Evolutionary conservation across 2,113 vertebrate species (phyloP), one percentile per base, ranked within the genome.

Genomic region (Prinia subflava): DNA sequence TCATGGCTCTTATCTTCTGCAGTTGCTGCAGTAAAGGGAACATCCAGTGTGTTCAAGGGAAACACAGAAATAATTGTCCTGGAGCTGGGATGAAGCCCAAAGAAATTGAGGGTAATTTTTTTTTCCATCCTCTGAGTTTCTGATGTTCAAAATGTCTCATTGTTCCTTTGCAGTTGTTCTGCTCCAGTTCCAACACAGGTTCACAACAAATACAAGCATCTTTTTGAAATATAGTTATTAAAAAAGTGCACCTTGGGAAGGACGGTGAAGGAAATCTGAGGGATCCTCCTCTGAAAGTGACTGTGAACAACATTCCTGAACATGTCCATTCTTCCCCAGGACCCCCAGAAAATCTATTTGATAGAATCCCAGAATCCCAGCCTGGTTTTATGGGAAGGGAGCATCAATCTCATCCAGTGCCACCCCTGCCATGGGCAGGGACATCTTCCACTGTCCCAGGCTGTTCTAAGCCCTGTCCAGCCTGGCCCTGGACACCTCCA

Each of bases 21-120:
- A 68, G 73, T 53, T 42, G 73, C 81, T 68, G 57, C 1, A 1
- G 75, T 80, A 90, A 53, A 95, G 60, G 22, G 93, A 97, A 96
- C 93, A 77, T 93, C 39, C 95, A 93, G 90, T 83, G 78, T 91
- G 90, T 86, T 94, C 85, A 4, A 83, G 30, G 78, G 75, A 83
- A 71, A 74, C 50, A 55, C 39, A 93, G 75, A 80, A 95, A 90
- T 80, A 81, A 81, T 74, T 90, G 90, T 80, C 25, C 90, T 83
- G 75, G 17, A 65, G 44, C 15, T 94, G 89, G 87, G 67, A 88
- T 20, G 17, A 19, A 83, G 71, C 42, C 91, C 74, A 83, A 23
- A 88, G 59, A 94, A 90, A 59, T 6, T 35, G 23, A 73, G 33
- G 59, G 67, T 13, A 46, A 15, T 56, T 65, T 67, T 70, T 52